Evolutionary conservation across 2,113 vertebrate genomes (phyloP).

Genomic region (Malurus melanocephalus): DNA sequence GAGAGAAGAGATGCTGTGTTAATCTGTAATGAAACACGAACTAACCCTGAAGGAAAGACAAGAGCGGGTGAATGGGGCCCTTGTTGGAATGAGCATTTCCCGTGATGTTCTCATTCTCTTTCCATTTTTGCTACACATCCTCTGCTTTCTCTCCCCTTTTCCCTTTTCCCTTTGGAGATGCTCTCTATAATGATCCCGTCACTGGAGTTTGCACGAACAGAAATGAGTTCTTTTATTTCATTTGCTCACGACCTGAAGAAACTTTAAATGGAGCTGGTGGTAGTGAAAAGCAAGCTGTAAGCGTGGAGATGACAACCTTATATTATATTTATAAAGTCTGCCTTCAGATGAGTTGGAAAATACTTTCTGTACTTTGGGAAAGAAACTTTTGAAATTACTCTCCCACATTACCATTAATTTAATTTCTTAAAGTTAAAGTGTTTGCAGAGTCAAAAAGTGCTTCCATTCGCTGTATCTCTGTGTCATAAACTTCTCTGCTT

Average conservation of each 20-base stretch:
- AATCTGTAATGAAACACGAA: conserved; percentile 55
- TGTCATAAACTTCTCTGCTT: conserved; percentile 16
- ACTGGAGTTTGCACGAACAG: not conserved
- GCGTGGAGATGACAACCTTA: conserved; percentile 44
- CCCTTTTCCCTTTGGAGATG: not conserved
- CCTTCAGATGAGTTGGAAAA: conserved; percentile 48
- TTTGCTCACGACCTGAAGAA: conserved; percentile 28
- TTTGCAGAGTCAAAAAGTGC: conserved; percentile 35
- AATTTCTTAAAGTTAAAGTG: conserved; percentile 53
- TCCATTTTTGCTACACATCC: not conserved
- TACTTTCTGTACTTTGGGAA: conserved; percentile 35
- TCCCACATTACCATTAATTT: conserved; percentile 63
- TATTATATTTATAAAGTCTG: conserved; percentile 64
- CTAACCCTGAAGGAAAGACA: conserved; percentile 45
- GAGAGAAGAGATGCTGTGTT: conserved; percentile 50
- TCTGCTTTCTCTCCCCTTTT: not conserved
- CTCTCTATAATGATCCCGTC: conserved; percentile 12
- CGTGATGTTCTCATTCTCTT: conserved; percentile 29
- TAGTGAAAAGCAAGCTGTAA: conserved; percentile 25
- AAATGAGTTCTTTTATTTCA: conserved; percentile 27
- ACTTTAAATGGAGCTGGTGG: conserved; percentile 21
- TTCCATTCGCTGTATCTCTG: conserved; percentile 17
- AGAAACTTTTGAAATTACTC: conserved; percentile 64
- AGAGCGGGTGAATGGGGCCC: conserved; percentile 16
- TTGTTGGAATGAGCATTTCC: conserved; percentile 42